Evolutionary conservation across 2,113 vertebrate genomes (phyloP).

Genomic region (Panthera leo): DNA sequence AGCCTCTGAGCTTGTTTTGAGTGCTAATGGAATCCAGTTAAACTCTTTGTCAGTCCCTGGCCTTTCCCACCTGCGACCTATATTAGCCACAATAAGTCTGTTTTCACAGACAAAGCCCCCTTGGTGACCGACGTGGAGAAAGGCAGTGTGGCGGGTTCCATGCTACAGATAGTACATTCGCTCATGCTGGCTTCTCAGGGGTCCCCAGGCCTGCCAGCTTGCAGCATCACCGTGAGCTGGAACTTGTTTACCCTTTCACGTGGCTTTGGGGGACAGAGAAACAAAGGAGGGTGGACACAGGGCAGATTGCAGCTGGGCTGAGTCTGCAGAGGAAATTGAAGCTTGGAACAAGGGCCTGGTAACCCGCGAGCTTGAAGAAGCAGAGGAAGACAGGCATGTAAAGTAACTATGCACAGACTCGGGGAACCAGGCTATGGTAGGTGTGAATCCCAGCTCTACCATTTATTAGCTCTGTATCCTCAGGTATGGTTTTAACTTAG

Average conservation of each 20-base stretch:
- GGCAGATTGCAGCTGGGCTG: background rate
- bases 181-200: background rate
- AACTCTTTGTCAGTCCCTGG: background rate
- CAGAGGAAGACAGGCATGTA: background rate
- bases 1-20: constrained; percentile 8
- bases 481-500: background rate
- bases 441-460: background rate
- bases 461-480: background rate
- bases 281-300: background rate
- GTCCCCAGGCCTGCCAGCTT: background rate
- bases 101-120: background rate
- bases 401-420: background rate
- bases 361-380: background rate
- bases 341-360: background rate
- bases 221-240: background rate
- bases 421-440: background rate
- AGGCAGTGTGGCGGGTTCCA: background rate
- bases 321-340: background rate
- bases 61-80: constrained; percentile 46
- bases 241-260: background rate
- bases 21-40: constrained; percentile 9
- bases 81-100: background rate
- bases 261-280: background rate
- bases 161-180: background rate
- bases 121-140: background rate